These are phyloP conservation scores for Prolemur simus DNA, from an alignment of 2,113 vertebrate species.

Conservation along the genomic window DNA sequence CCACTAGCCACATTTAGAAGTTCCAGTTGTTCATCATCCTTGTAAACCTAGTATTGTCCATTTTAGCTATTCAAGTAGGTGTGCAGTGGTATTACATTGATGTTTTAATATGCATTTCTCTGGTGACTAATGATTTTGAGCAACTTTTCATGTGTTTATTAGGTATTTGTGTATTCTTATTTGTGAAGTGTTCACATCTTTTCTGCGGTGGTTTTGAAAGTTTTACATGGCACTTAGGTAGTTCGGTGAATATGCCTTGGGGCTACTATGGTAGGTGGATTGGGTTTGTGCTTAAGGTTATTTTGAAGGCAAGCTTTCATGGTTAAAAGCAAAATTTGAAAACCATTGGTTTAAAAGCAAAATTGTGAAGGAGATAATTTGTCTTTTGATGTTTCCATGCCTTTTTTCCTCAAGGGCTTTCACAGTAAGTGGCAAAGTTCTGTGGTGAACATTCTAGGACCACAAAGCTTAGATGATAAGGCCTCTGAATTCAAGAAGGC, in stretches of 20 bases:
- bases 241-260: background rate
- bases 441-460: background rate
- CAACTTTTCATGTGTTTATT: background rate
- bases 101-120: background rate
- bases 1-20: background rate
- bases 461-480: background rate
- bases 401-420: background rate
- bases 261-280: background rate
- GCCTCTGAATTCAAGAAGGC: background rate
- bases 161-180: background rate
- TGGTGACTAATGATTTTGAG: background rate
- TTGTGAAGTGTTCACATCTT: background rate
- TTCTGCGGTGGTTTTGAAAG: background rate
- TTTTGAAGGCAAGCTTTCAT: conserved; percentile 1
- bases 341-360: background rate
- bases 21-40: background rate
- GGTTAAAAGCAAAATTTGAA: background rate
- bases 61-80: background rate
- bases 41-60: background rate
- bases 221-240: background rate
- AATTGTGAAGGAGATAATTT: background rate
- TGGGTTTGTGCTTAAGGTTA: background rate
- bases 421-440: background rate
- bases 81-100: background rate
- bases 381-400: background rate